Percentiles rank a stretch among this genome's conserved stretches.
phyloP scores from a whole-genome alignment of 2,113 vertebrate genomes.

The Hipposideros armiger region DNA sequence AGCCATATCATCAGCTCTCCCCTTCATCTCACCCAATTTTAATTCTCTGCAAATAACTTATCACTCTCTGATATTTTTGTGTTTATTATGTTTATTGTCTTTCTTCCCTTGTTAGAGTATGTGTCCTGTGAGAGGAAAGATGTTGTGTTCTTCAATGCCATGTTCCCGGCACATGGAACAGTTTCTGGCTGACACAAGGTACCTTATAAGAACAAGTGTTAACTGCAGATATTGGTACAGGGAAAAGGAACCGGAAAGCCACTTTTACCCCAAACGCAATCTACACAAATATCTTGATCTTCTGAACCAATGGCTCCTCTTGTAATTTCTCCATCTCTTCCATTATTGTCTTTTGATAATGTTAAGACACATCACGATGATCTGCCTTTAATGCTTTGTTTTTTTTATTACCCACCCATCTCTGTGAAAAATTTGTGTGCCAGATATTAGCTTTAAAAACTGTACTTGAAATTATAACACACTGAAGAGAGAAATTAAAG shows the following conservation, averaged over 20 bases:
- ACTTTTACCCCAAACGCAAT: not conserved
- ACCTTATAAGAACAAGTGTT: not conserved
- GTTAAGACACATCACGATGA: not conserved
- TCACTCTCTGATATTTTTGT: not conserved
- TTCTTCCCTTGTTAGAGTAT: not conserved
- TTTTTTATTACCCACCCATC: not conserved
- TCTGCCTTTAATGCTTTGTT: not conserved
- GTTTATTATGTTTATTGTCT: not conserved
- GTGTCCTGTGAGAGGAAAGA: not conserved
- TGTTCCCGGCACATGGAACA: not conserved
- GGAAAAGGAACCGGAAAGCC: not conserved
- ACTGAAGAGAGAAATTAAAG: no score
- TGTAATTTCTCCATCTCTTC: not conserved
- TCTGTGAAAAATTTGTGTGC: not conserved
- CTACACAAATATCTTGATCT: not conserved
- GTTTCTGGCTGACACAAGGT: not conserved
- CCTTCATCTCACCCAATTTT: constrained; percentile 7
- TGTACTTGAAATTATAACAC: no score
- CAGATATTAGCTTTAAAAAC: not conserved
- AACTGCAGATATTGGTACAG: not conserved
- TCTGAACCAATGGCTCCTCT: not conserved
- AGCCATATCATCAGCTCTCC: not conserved
- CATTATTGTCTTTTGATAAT: constrained; percentile 4
- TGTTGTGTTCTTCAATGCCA: not conserved
- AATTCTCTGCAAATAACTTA: constrained; percentile 16